Evolutionary conservation across 2,113 vertebrate species (phyloP), one percentile per base, ranked within the genome.

Genomic region (Steatornis caripensis): DNA sequence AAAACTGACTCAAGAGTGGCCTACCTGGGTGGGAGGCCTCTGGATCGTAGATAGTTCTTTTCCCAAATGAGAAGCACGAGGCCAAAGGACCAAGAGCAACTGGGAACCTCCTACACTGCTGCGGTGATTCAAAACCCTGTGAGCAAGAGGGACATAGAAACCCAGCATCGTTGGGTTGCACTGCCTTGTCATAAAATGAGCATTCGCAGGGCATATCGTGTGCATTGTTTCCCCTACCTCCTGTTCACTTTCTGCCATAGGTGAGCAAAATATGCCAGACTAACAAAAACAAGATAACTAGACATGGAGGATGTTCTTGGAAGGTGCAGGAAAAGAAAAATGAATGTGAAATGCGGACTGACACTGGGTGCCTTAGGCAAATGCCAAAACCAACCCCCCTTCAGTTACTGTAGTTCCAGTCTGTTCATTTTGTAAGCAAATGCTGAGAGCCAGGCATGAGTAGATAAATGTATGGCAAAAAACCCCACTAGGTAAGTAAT

Each of bases 101-200:
- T 94, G 96, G 95, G 97, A 95, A 95, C 74, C 95, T 97, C 96
- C 96, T 97, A 97, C 91, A 96, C 94, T 97, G 97, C 96, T 95
- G 96, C 97, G 96, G 87, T 97, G 94, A 92, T 94, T 97, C 97
- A 97, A 97, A 97, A 84, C 94, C 97, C 97, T 97, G 96, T 85
- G 97, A 97, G 97, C 96, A 97, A 97, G 97, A 97, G 96, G 95
- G 97, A 97, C 97, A 97, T 97, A 97, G 97, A 97, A 97, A 97
- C 97, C 97, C 97, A 97, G 97, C 97, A 97, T 95, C 95, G 97
- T 96, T 97, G 97, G 96, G 95, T 95, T 97, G 96, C 92, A 95
- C 94, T 94, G 92, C 94, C 97, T 97, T 95, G 92, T 82, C 94
- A 89, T 57, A 92, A 87, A 92, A 93, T 22, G 89, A 95, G 92